phyloP scores from a whole-genome alignment of 1,140 invertebrate genomes.

The Aleiodes sp. region DNA sequence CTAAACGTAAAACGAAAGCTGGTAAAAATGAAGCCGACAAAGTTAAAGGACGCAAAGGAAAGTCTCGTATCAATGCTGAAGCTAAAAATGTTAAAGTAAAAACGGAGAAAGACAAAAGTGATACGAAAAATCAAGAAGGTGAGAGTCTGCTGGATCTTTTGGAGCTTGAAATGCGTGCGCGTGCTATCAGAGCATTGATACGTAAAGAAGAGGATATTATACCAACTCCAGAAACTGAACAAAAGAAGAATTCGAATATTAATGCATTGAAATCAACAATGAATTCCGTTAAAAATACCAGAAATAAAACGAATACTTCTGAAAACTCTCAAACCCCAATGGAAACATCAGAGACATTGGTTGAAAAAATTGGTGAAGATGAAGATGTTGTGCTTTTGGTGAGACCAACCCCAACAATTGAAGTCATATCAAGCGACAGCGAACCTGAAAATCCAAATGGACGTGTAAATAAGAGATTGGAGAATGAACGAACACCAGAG shows the following conservation, averaged over 20 bases:
- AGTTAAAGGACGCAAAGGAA: slow-evolving; percentile 42
- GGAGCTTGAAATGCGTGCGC: slow-evolving; percentile 68
- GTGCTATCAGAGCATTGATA: slow-evolving; percentile 67
- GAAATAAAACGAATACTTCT: not conserved
- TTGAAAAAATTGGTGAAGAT: slow-evolving; percentile 51
- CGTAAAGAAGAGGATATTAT: slow-evolving; percentile 63
- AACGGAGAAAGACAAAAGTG: slow-evolving; percentile 43
- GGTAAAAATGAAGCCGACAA: slow-evolving; percentile 38
- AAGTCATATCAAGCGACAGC: slow-evolving; percentile 59
- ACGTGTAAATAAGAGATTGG: slow-evolving; percentile 43
- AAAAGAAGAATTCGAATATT: not conserved
- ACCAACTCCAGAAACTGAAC: slow-evolving; percentile 21
- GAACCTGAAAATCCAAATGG: slow-evolving; percentile 44
- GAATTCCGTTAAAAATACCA: not conserved
- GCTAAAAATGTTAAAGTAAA: slow-evolving; percentile 38
- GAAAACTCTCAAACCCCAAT: not conserved
- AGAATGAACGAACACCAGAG: slow-evolving; percentile 42
- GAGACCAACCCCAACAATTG: slow-evolving; percentile 59
- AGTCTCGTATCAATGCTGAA: slow-evolving; percentile 37
- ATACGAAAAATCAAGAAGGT: slow-evolving; percentile 58
- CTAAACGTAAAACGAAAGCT: slow-evolving; percentile 44
- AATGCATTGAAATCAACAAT: slow-evolving; percentile 25
- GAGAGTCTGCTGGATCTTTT: slow-evolving; percentile 66
- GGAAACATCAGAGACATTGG: not conserved
- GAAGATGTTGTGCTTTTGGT: slow-evolving; percentile 63